Evolutionary conservation across 2,113 vertebrate genomes (phyloP), one percentile per base, ranked within the genome.

Genomic region (Alouatta palliata): DNA sequence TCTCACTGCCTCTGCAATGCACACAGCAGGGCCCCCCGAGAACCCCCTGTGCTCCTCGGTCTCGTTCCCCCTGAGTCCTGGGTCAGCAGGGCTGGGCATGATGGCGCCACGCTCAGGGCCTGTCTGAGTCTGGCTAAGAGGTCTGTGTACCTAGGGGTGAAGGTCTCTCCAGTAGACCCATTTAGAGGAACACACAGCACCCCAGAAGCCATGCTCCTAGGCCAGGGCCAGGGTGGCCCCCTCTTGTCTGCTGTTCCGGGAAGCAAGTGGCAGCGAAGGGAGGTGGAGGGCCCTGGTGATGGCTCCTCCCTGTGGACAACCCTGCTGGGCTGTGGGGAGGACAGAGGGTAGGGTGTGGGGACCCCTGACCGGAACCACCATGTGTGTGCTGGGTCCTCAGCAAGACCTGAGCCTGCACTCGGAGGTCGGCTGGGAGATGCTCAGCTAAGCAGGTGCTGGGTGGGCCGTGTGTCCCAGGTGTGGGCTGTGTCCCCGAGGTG

Each of bases 41-140:
- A 32, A 8, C 30, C 0, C 0, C n/a, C 40, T 54, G 45, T 6
- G 14, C 8, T 56, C 32, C 47, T 32, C 7, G 35, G 32, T 25
- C 19, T 81, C 23, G 0, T 40, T 83, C 37, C 37, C 17, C 11
- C 35, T 20, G 45, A n/a, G n/a, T 64, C 11, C 7, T 0, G 52
- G 30, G 37, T n/a, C 30, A 6, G 54, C 40, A 1, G 81, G 21
- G 30, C 61, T 0, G 5, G 76, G 37, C 70, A 16, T 1, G 2
- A 16, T 1, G 13, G 7, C 11, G 88, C 87, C 1, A 0, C 8
- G 21, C 40, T 84, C 25, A 0, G 10, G 73, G 49, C 35, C 10
- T 8, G 37, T 77, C 27, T 35, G 0, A 49, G 0, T 0, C 19
- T 0, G 0, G 79, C 56, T 79, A 12, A 13, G 40, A 32, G 49